A percentile compares a stretch with the other conserved stretches of the same genome.
Conservation (phyloP, 2,113 vertebrate species). For the Muscicapa adusta region DNA sequence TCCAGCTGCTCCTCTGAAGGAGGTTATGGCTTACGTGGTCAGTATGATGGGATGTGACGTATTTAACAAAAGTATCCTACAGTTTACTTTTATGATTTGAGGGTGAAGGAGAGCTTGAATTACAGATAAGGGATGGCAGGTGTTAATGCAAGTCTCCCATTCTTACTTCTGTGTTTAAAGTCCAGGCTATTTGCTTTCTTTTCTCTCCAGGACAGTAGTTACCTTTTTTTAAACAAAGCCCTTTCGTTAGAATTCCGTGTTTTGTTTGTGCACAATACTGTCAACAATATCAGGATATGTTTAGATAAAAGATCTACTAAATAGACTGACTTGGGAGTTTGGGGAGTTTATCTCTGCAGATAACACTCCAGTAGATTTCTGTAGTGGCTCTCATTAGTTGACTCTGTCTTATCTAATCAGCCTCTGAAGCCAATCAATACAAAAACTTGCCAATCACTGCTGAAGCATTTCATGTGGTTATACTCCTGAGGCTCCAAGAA, state of each 20-base stretch:
- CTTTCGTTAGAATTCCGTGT: background rate
- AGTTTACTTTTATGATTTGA: background rate
- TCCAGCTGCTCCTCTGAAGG: background rate
- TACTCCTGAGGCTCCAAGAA: background rate
- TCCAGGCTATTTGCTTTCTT: background rate
- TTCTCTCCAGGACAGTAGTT: background rate
- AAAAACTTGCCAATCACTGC: slow-evolving; percentile 35
- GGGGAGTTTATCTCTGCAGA: slow-evolving; percentile 19
- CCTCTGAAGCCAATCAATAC: slow-evolving; percentile 48
- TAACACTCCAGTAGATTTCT: slow-evolving; percentile 33
- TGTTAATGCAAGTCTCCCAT: background rate
- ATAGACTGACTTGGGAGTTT: background rate
- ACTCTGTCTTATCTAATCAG: slow-evolving; percentile 49
- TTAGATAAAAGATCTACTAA: slow-evolving; percentile 15
- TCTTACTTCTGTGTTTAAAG: background rate
- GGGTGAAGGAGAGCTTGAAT: background rate
- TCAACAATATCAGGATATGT: slow-evolving; percentile 1
- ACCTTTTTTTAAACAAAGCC: background rate
- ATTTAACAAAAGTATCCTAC: background rate
- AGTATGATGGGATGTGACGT: background rate
- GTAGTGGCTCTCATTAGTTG: slow-evolving; percentile 42
- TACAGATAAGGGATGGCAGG: background rate
- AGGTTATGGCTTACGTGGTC: rapidly evolving
- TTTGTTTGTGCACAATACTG: slow-evolving; percentile 20
- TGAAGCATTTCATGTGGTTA: slow-evolving; percentile 5